phyloP scores from a whole-genome alignment of 2,888 invertebrate species.

The Sinodicranocentrus sp. region DNA sequence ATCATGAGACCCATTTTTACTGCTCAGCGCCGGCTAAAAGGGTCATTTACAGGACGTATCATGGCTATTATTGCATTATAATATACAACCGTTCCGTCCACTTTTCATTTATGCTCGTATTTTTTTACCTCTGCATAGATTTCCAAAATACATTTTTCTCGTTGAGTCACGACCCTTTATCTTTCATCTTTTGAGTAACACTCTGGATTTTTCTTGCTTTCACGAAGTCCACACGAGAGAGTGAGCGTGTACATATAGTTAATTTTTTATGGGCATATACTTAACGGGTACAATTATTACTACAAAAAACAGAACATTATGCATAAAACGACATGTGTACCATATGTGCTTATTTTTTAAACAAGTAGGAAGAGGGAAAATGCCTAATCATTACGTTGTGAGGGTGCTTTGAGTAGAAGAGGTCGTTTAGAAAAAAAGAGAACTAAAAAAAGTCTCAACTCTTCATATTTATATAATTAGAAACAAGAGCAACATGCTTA shows the following conservation, averaged over 20 bases:
- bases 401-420: background rate
- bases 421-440: slow-evolving; percentile 1
- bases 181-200: slow-evolving; percentile 39
- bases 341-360: slow-evolving; percentile 4
- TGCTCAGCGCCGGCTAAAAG: slow-evolving; percentile 16
- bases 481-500: slow-evolving; percentile 54
- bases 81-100: slow-evolving; percentile 24
- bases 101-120: background rate
- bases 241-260: too few species aligned
- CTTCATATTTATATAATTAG: slow-evolving; percentile 52
- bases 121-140: slow-evolving; percentile 21
- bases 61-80: slow-evolving; percentile 36
- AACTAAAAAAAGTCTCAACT: background rate
- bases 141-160: slow-evolving; percentile 13
- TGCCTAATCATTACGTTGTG: slow-evolving; percentile 3
- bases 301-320: slow-evolving; percentile 32
- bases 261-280: slow-evolving; percentile 48
- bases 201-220: slow-evolving; percentile 36
- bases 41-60: slow-evolving; percentile 14
- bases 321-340: slow-evolving; percentile 3
- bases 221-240: slow-evolving; percentile 33
- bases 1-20: slow-evolving; percentile 49
- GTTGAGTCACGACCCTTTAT: slow-evolving; percentile 50
- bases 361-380: background rate
- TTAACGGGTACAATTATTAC: slow-evolving; percentile 35